Conservation (phyloP, 2,888 invertebrate species). For the Hydropsyche betteni region DNA sequence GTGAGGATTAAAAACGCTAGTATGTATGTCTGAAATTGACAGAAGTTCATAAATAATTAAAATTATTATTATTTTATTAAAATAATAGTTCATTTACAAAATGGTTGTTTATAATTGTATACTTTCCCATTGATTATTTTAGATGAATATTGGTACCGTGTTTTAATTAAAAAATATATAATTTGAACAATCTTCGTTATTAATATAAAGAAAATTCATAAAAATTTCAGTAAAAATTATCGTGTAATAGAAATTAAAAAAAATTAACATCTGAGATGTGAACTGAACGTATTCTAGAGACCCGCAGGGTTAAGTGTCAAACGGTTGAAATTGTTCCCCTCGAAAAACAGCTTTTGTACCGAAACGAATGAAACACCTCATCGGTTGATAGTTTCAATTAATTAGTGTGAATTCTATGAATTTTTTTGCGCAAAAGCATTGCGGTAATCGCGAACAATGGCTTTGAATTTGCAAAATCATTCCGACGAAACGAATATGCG, state of each 20-base stretch:
- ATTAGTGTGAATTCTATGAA: neutral
- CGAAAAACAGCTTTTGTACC: neutral
- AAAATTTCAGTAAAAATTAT: neutral
- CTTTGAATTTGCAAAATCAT: neutral
- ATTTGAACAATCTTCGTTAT: neutral
- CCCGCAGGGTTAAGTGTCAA: conserved; percentile 20
- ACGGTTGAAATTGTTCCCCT: neutral
- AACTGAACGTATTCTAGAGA: neutral
- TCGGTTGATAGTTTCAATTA: neutral
- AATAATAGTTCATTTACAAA: too few relatives aligned
- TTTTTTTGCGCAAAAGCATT: neutral
- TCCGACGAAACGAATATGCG: neutral
- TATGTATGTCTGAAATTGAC: neutral
- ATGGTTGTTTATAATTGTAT: too few relatives aligned
- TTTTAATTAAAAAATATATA: too few relatives aligned
- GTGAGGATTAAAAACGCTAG: neutral
- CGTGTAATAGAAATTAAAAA: neutral
- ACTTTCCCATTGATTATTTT: too few relatives aligned
- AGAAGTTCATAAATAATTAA: too few relatives aligned
- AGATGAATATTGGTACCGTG: too few relatives aligned
- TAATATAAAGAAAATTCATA: neutral
- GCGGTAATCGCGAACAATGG: neutral
- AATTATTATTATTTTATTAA: too few relatives aligned
- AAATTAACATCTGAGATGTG: neutral
- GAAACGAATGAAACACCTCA: neutral